Base-by-base conservation (phyloP, 1,140 invertebrate species). In the Nasonia giraulti region DNA sequence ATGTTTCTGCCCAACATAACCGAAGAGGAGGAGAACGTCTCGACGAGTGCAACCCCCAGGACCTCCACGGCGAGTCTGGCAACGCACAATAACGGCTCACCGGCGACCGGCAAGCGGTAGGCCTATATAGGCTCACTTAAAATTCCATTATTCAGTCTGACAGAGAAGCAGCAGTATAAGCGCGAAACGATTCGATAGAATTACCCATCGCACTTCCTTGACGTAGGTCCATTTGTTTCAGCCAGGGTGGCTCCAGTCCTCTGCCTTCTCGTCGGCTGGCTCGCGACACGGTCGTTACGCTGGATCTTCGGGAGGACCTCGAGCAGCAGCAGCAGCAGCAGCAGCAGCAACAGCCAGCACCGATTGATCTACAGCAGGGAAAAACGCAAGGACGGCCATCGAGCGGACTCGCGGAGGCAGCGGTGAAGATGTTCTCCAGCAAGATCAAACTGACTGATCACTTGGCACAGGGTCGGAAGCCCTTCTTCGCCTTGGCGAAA, bases 1-100 rank as follows among this genome's bases (percentile, higher is more conserved):
- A 94, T 95, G 92, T 94, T 95, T 86, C 87, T 95, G 55, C 95
- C 95, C 2, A 94, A 94, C 85, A 94, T 95, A 80, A 87, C 90
- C n/a, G 94, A 95, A 86, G 95, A 95, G 80, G 94, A 94, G n/a
- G 93, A 95, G 50, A 91, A 93, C 12, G 85, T 82, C 17, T 87
- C 87, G 37, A n/a, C 14, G 12, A 88, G 76, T 66, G 73, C 80
- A 17, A 92, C 91, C 50, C 90, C 90, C 44, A 87, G 89, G 23
- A 89, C 91, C 50, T 92, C 92, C 3, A 91, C 68, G 27, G 85
- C 83, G 4, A 92, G 88, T 89, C 86, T 92, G 71, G 86, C 88
- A 33, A 85, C 85, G 11, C 87, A 89, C 73, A 55, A 37, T 37
- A 37, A 85, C 6, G 91, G 89, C 86, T 89, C 90, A 10, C 88